Evolutionary conservation across 2,113 vertebrate species (phyloP), one percentile per base, ranked within the genome.

Genomic region (Ploceus nigricollis): DNA sequence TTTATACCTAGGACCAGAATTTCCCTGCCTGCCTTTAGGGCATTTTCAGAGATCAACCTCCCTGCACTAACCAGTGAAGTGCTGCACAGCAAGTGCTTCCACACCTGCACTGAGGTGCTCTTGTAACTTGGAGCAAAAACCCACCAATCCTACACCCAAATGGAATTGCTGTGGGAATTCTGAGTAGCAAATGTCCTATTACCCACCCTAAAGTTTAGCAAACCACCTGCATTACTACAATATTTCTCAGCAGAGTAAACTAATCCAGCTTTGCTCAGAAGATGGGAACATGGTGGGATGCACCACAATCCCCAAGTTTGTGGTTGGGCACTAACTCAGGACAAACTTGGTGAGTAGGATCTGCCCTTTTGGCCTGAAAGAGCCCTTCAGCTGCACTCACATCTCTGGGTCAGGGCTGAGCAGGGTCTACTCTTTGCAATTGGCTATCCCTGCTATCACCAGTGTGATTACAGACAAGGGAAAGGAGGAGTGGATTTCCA

Each of bases 331-430:
- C 19, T 12, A 10, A 40, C 24, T 77, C 58, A 22, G 37, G 76
- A 31, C n/a, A 54, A 72, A n/a, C 4, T 15, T 5, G 0, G 13
- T 11, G 56, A 47, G n/a, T 0, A 47, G 28, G 35, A 70, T 24
- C 60, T 63, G 81, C 21, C 45, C 37, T 63, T 68, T 5, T 50
- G 58, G 35, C 39, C 66, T 73, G 3, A 7, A 40, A 60, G 69
- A 79, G 44, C 53, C 35, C 33, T 33, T 39, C 72, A 73, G 58
- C 39, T 73, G 58, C 80, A 48, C 19, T 19, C 58, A 45, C 61
- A 50, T 4, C 35, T 17, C 63, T 33, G 30, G 23, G 20, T 11
- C 2, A 5, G 28, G 30, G 39, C 33, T 50, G 33, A 83, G 22
- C 25, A 76, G 31, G 22, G 18, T 50, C 40, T 56, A 2, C 23